Percentiles rank a stretch among this genome's conserved stretches.
phyloP scores from a whole-genome alignment of 2,888 invertebrate species.

The Heteropelma amictum region DNA sequence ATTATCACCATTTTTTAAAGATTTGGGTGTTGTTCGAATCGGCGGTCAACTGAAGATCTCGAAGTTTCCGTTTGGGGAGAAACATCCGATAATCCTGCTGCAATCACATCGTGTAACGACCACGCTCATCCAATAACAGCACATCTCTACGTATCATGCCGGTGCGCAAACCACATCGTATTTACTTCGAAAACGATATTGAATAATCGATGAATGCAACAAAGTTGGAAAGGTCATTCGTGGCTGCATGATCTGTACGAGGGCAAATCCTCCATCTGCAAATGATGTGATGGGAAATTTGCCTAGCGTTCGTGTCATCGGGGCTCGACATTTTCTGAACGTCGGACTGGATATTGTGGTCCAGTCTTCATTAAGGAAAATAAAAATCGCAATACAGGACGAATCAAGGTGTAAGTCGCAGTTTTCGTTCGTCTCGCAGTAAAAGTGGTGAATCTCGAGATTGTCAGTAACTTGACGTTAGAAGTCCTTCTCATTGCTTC shows the following conservation, averaged over 20 bases:
- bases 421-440: no score
- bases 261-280: slow-evolving; percentile 22
- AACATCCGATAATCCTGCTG: slow-evolving; percentile 57
- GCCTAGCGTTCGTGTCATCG: slow-evolving; percentile 14
- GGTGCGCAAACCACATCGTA: slow-evolving; percentile 57
- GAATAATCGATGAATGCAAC: slow-evolving; percentile 27
- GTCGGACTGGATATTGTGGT: slow-evolving; percentile 30
- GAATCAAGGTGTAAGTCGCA: no score
- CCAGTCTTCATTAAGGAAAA: no score
- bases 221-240: slow-evolving; percentile 24
- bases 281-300: slow-evolving; percentile 38
- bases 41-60: slow-evolving; percentile 40
- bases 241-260: slow-evolving; percentile 36
- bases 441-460: no score
- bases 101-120: slow-evolving; percentile 56
- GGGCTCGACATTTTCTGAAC: slow-evolving; percentile 23
- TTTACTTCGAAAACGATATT: slow-evolving; percentile 32
- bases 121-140: slow-evolving; percentile 53
- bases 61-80: slow-evolving; percentile 21
- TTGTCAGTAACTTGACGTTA: no score
- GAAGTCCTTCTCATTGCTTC: no score
- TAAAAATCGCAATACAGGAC: no score
- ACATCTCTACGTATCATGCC: slow-evolving; percentile 52
- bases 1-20: slow-evolving; percentile 58
- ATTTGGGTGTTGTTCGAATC: slow-evolving; percentile 55